phyloP scores from a whole-genome alignment of 2,113 vertebrate genomes.

The Carollia perspicillata region DNA sequence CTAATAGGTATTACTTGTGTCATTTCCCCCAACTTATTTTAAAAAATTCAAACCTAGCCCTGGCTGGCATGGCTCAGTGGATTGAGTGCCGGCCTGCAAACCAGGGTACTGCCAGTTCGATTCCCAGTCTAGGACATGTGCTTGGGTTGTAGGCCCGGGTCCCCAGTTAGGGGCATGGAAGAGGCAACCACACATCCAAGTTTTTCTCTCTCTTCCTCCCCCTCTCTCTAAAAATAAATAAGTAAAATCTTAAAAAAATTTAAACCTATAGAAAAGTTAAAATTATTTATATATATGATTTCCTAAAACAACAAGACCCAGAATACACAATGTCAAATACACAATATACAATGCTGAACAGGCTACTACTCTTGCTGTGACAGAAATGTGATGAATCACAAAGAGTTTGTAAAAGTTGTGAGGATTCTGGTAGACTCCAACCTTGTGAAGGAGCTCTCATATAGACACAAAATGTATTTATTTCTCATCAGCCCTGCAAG shows the following conservation, averaged over 20 bases:
- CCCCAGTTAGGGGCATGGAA: too few relatives aligned
- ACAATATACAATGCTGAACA: conserved; percentile 1
- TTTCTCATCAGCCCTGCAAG: not conserved
- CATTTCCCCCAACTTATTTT: not conserved
- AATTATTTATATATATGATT: not conserved
- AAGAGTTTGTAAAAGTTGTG: not conserved
- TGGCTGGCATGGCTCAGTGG: too few relatives aligned
- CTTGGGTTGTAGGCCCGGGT: too few relatives aligned
- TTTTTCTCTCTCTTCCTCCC: too few relatives aligned
- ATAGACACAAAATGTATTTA: not conserved
- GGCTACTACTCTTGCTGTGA: not conserved
- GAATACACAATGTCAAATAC: not conserved
- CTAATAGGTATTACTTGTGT: not conserved
- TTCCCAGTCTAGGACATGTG: too few relatives aligned
- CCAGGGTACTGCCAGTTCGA: too few relatives aligned
- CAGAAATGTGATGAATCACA: not conserved
- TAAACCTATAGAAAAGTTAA: not conserved
- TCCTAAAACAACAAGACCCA: not conserved
- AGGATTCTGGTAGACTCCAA: not conserved
- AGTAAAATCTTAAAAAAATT: not conserved
- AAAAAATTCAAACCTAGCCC: not conserved
- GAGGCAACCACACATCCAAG: too few relatives aligned
- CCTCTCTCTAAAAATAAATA: too few relatives aligned
- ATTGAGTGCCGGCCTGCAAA: too few relatives aligned
- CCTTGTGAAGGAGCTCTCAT: not conserved